These are phyloP conservation scores for Pangasianodon hypophthalmus DNA, from an alignment of 2,113 vertebrate species.

Conservation along the genomic window DNA sequence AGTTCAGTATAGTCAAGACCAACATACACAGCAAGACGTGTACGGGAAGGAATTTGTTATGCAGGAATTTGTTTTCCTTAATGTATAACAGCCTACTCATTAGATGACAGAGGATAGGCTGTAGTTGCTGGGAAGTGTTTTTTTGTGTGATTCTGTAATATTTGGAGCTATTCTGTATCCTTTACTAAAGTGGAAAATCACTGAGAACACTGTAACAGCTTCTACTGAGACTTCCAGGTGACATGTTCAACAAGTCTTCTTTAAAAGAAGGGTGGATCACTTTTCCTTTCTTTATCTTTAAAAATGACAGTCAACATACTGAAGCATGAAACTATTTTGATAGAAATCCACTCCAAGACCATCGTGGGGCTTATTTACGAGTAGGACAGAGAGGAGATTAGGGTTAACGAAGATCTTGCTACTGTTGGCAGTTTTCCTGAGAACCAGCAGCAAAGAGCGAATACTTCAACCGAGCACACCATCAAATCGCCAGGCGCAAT, in stretches of 20 bases:
- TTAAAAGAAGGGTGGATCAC: neutral
- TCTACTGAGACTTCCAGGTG: neutral
- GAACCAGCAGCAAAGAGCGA: slow-evolving; percentile 53
- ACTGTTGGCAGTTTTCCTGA: slow-evolving; percentile 65
- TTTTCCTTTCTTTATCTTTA: neutral
- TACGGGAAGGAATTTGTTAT: slow-evolving; percentile 10
- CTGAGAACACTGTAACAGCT: slow-evolving; percentile 41
- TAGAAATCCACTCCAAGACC: neutral
- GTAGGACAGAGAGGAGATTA: slow-evolving; percentile 23
- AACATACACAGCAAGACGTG: slow-evolving; percentile 37
- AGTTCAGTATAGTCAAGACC: slow-evolving; percentile 38
- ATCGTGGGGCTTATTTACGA: neutral
- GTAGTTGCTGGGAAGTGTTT: slow-evolving; percentile 12
- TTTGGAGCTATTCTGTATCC: neutral
- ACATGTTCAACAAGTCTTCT: neutral
- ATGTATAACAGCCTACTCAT: slow-evolving; percentile 13
- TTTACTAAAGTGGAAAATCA: slow-evolving; percentile 26
- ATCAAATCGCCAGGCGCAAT: slow-evolving; percentile 5
- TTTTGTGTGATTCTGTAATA: neutral
- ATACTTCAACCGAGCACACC: slow-evolving; percentile 50
- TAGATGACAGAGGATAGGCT: neutral
- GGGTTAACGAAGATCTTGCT: slow-evolving; percentile 33
- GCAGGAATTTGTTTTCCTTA: neutral
- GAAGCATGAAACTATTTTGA: neutral
- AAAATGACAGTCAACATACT: neutral